These are phyloP conservation scores for Pteronotus mesoamericanus DNA, from an alignment of 2,797 vertebrate genomes.

Conservation along the genomic window DNA sequence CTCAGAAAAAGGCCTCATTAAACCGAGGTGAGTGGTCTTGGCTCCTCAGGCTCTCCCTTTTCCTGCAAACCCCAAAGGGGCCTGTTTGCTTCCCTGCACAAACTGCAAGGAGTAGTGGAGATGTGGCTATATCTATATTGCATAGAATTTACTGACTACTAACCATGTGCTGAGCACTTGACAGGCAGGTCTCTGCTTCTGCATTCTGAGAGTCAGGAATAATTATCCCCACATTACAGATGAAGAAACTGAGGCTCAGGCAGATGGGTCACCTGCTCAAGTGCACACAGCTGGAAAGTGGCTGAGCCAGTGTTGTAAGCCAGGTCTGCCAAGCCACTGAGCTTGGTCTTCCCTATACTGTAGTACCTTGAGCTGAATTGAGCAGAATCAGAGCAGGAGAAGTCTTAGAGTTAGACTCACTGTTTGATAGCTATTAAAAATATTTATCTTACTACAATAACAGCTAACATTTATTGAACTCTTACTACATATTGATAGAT, in stretches of 20 bases:
- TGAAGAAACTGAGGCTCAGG: background rate
- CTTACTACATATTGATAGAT: background rate
- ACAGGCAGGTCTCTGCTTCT: background rate
- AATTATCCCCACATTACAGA: background rate
- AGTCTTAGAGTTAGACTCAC: background rate
- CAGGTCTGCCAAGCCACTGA: background rate
- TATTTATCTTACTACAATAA: background rate
- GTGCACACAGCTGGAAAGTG: background rate
- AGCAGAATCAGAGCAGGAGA: background rate
- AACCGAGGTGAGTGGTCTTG: background rate
- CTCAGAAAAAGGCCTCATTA: conserved; percentile 13
- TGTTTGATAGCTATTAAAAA: background rate
- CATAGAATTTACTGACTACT: background rate
- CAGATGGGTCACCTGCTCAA: background rate
- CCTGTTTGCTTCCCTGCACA: background rate
- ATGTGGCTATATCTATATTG: rapidly evolving
- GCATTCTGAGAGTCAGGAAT: background rate
- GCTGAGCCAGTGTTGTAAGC: background rate
- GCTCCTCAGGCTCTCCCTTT: background rate
- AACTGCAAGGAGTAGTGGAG: background rate
- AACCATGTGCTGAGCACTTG: no score
- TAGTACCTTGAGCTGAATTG: background rate
- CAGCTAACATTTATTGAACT: background rate
- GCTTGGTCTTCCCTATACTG: background rate
- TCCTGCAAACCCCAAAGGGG: background rate